These are phyloP conservation scores for Neoarius graeffei DNA, from an alignment of 2,113 vertebrate species.

Conservation along the genomic window DNA sequence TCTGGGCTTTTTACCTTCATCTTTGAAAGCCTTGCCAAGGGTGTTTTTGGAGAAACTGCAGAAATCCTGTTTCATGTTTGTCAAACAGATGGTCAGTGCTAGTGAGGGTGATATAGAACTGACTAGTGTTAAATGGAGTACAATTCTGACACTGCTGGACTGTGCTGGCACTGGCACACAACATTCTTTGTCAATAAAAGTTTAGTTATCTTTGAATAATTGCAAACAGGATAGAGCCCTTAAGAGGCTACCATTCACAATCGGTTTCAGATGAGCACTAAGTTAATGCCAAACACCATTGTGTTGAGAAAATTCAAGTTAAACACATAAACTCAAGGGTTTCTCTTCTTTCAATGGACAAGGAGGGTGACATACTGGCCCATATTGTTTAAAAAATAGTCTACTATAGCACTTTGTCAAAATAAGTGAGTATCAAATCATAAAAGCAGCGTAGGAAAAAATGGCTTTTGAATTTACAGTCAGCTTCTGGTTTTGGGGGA, in stretches of 20 bases:
- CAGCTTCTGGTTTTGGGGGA: constrained; percentile 15
- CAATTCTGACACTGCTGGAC: background rate
- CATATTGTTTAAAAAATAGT: background rate
- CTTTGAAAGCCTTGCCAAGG: background rate
- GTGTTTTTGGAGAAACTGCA: background rate
- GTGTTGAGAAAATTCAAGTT: constrained; percentile 33
- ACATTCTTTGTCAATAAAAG: constrained; percentile 20
- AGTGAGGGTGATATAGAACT: constrained; percentile 3
- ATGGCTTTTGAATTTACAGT: constrained; percentile 26
- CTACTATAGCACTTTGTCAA: background rate
- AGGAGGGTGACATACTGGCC: background rate
- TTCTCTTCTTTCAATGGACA: constrained; percentile 16
- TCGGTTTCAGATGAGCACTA: background rate
- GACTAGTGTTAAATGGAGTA: background rate
- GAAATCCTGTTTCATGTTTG: constrained; percentile 7
- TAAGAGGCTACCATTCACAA: constrained; percentile 13
- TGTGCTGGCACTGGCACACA: background rate
- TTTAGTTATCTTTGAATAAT: constrained; percentile 1
- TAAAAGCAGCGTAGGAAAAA: constrained; percentile 10
- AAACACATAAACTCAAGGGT: background rate
- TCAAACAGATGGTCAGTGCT: constrained; percentile 3
- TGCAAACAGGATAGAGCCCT: constrained; percentile 20
- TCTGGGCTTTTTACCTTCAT: background rate
- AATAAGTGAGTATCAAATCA: background rate
- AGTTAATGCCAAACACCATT: constrained; percentile 14